Conservation (phyloP, 1,140 invertebrate species). For the Aphelinus atriplicis region DNA sequence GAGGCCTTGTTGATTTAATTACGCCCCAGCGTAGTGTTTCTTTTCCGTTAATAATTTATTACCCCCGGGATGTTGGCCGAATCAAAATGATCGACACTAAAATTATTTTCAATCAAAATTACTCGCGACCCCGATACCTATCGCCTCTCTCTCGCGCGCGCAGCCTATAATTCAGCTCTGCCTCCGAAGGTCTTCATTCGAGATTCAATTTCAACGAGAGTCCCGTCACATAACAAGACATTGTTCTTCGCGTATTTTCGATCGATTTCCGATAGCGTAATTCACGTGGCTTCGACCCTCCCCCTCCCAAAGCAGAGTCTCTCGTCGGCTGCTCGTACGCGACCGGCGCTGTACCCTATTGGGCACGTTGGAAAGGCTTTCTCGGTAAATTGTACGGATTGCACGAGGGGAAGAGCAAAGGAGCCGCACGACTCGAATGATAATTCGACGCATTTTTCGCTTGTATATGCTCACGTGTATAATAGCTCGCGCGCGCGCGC, state of each 20-base stretch:
- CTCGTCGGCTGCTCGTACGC: no score
- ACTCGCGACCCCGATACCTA: no score
- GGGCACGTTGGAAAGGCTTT: no score
- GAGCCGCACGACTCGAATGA: background rate
- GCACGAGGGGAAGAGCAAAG: no score
- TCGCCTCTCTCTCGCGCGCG: no score
- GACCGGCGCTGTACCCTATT: no score
- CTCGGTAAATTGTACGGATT: no score
- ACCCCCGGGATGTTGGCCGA: background rate
- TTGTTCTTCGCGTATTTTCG: background rate
- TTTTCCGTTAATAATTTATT: no score
- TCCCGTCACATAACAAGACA: conserved; percentile 5
- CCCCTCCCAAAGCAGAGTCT: no score
- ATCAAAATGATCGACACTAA: background rate
- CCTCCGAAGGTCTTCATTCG: background rate
- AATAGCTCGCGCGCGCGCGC: conserved; percentile 1
- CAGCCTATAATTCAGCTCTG: background rate
- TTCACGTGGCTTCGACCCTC: background rate
- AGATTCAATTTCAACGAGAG: conserved; percentile 14
- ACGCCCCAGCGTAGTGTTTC: no score
- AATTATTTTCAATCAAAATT: no score
- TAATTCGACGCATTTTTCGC: conserved; percentile 6
- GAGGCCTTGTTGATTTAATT: no score
- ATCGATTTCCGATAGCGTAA: conserved; percentile 5
- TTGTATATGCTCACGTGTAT: background rate